These are phyloP conservation scores for Lepus townsendii DNA, from an alignment of 2,797 vertebrate species.

Conservation along the genomic window DNA sequence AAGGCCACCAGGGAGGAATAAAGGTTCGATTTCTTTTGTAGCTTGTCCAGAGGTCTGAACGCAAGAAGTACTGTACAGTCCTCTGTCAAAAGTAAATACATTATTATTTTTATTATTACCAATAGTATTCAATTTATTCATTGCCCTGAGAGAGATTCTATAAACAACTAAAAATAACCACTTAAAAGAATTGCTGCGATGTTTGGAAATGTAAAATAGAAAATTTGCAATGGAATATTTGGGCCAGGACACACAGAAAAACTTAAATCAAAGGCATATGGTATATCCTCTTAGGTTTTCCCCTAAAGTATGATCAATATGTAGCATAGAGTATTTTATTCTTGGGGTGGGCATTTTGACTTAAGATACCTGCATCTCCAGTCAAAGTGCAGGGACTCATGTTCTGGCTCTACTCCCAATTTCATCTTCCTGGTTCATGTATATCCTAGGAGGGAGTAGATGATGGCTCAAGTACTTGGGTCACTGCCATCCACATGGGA, in stretches of 20 bases:
- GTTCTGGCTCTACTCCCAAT: too few relatives aligned
- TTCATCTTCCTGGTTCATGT: too few relatives aligned
- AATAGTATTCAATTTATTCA: conserved; percentile 67
- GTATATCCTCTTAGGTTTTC: not conserved
- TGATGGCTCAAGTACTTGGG: too few relatives aligned
- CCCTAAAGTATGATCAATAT: not conserved
- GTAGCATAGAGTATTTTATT: too few relatives aligned
- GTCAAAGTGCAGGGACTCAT: too few relatives aligned
- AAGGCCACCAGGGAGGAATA: conserved; percentile 64
- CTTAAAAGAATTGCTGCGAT: conserved; percentile 56
- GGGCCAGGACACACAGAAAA: conserved; percentile 49
- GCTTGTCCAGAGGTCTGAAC: conserved; percentile 54
- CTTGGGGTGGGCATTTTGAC: too few relatives aligned
- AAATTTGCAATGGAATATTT: conserved; percentile 59
- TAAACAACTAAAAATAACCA: conserved; percentile 65
- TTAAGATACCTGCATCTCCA: too few relatives aligned
- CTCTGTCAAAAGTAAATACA: conserved; percentile 56
- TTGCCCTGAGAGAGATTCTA: conserved; percentile 40
- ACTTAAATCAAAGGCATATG: conserved; percentile 48
- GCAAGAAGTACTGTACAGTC: conserved; percentile 18
- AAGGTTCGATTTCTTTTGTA: conserved; percentile 62
- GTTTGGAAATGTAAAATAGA: conserved; percentile 60
- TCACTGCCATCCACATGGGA: too few relatives aligned
- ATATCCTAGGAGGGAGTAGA: too few relatives aligned
- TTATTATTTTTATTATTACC: conserved; percentile 70